Conservation (phyloP, 2,797 vertebrate species). For the Spheniscus humboldti region DNA sequence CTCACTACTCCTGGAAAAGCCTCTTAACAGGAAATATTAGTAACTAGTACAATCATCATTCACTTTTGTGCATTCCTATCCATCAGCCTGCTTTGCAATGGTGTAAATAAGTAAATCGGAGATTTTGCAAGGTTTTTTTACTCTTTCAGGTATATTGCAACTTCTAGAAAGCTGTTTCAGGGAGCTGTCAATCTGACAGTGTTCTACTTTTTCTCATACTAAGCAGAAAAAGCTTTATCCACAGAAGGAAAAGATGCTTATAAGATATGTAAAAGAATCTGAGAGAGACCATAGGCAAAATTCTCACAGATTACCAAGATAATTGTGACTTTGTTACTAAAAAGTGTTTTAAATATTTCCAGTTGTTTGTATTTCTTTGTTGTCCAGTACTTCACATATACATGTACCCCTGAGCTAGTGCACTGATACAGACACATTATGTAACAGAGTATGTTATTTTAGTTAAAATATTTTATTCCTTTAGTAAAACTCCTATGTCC, state of each 20-base stretch:
- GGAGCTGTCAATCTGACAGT: not conserved
- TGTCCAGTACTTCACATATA: not conserved
- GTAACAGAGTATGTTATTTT: not conserved
- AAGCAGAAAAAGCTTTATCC: not conserved
- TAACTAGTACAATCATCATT: not conserved
- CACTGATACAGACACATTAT: not conserved
- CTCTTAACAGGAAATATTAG: not conserved
- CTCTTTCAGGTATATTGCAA: not conserved
- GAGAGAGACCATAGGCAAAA: not conserved
- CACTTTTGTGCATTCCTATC: not conserved
- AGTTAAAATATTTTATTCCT: not conserved
- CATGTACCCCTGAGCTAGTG: not conserved
- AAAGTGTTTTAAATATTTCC: not conserved
- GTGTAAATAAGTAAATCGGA: not conserved
- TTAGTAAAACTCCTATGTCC: not conserved
- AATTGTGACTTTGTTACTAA: not conserved
- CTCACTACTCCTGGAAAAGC: not conserved
- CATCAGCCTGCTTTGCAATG: not conserved
- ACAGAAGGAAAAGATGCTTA: not conserved
- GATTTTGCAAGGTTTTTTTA: not conserved
- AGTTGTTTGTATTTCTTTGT: not conserved
- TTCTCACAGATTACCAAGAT: not conserved
- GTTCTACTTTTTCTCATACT: not conserved
- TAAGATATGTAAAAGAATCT: not conserved
- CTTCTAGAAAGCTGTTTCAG: not conserved